A percentile compares a stretch with the other conserved stretches of the same genome.
These are phyloP conservation scores for Onychomys leucogaster DNA, from an alignment of 2,797 vertebrate genomes.

Conservation along the genomic window DNA sequence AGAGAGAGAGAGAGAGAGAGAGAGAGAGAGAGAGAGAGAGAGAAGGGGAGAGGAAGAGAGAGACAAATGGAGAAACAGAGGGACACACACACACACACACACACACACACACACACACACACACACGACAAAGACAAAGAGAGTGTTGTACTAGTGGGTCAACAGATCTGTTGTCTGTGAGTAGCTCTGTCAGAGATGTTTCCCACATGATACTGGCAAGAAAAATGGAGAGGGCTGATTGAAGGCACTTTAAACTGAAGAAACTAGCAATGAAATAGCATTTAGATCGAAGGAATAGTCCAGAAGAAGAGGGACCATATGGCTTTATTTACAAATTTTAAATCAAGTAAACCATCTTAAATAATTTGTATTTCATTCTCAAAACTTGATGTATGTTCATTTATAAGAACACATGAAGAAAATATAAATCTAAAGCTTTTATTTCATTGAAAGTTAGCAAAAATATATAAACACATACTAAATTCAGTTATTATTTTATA, in stretches of 20 bases:
- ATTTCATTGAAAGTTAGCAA: conserved; percentile 7
- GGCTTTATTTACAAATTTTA: background rate
- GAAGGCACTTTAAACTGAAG: background rate
- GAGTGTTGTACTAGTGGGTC: background rate
- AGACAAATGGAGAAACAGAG: background rate
- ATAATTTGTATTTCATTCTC: conserved; percentile 37
- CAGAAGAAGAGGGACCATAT: background rate
- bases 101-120: background rate
- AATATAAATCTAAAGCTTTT: conserved; percentile 34
- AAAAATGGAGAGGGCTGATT: background rate
- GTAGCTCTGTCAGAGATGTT: background rate
- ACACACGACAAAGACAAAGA: background rate
- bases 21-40: too few relatives aligned
- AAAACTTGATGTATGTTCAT: conserved; percentile 29
- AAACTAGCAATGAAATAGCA: background rate
- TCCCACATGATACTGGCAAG: background rate
- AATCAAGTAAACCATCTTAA: conserved; percentile 31
- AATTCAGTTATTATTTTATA: conserved; percentile 26
- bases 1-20: too few relatives aligned
- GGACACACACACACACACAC: background rate
- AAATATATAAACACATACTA: conserved; percentile 13
- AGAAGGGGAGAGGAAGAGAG: accelerated
- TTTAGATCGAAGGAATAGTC: background rate
- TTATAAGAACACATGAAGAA: conserved; percentile 19
- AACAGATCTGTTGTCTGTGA: background rate